A percentile compares a stretch with the other conserved stretches of the same genome.
Conservation (phyloP, 2,888 invertebrate species). For the Netelia virgata region DNA sequence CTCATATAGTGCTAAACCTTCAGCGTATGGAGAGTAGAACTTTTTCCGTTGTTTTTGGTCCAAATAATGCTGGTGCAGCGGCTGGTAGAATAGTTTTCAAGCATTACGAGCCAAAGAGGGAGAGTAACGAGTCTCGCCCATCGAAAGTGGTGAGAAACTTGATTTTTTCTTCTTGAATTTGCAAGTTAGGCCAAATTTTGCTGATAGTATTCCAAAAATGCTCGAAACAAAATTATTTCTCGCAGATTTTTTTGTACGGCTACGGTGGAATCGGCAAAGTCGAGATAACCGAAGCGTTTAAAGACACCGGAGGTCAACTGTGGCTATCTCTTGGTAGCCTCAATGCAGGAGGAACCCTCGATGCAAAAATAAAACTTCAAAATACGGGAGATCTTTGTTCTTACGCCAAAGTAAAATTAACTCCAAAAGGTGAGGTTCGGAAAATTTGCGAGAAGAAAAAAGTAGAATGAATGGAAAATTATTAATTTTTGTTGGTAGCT, state of each 20-base stretch:
- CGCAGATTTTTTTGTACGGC: slow-evolving; percentile 86
- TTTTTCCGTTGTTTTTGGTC: slow-evolving; percentile 86
- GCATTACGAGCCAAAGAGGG: slow-evolving; percentile 81
- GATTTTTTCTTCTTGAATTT: slow-evolving; percentile 23
- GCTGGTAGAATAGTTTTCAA: slow-evolving; percentile 86
- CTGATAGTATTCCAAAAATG: slow-evolving; percentile 9
- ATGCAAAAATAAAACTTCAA: slow-evolving; percentile 85
- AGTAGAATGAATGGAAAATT: background rate
- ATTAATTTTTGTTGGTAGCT: slow-evolving; percentile 72
- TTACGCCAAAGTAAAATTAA: slow-evolving; percentile 84
- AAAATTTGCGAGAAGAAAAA: background rate
- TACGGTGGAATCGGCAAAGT: slow-evolving; percentile 87
- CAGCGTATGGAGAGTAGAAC: slow-evolving; percentile 87
- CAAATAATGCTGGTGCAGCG: slow-evolving; percentile 86
- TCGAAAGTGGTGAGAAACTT: slow-evolving; percentile 72
- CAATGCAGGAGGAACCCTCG: slow-evolving; percentile 84
- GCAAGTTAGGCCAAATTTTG: background rate
- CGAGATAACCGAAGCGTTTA: slow-evolving; percentile 85
- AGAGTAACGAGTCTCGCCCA: slow-evolving; percentile 70
- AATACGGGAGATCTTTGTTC: slow-evolving; percentile 87
- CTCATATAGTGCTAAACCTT: slow-evolving; percentile 82
- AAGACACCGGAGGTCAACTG: slow-evolving; percentile 87
- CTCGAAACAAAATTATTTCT: slow-evolving; percentile 25
- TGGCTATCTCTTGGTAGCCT: slow-evolving; percentile 87
- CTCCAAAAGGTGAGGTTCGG: slow-evolving; percentile 79